Evolutionary conservation across 2,113 vertebrate species (phyloP).

Genomic region (Zosterops hypoxanthus): DNA sequence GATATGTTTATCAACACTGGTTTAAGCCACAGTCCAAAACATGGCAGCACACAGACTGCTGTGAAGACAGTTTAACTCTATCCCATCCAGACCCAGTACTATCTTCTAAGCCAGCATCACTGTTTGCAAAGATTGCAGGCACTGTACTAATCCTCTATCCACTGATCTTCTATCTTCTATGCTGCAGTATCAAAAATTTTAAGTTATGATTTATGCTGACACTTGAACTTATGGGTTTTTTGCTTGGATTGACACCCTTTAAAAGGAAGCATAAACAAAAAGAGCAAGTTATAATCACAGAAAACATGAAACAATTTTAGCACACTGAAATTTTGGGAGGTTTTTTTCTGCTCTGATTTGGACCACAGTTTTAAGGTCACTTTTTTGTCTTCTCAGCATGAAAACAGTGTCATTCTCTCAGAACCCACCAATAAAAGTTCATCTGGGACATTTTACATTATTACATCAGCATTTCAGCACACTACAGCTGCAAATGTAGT

Average conservation of each 20-base stretch:
- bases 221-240: not conserved
- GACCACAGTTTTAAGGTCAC: not conserved
- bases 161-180: not conserved
- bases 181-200: not conserved
- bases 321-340: rapidly evolving
- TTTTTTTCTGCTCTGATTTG: not conserved
- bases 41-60: not conserved
- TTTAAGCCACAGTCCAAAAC: not conserved
- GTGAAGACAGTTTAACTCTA: not conserved
- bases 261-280: not conserved
- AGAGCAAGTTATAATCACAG: not conserved
- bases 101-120: not conserved
- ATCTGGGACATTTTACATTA: not conserved
- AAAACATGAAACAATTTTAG: not conserved
- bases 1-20: not conserved
- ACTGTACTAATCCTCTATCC: not conserved
- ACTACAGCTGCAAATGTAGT: not conserved
- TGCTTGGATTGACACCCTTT: not conserved
- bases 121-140: not conserved
- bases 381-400: not conserved
- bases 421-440: not conserved
- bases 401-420: not conserved
- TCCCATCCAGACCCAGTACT: not conserved
- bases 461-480: not conserved
- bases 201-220: not conserved